Percentiles rank a stretch among this genome's conserved stretches.
Evolutionary conservation across 2,797 vertebrate genomes (phyloP).

Genomic region (Odontamblyopus rebecca): DNA sequence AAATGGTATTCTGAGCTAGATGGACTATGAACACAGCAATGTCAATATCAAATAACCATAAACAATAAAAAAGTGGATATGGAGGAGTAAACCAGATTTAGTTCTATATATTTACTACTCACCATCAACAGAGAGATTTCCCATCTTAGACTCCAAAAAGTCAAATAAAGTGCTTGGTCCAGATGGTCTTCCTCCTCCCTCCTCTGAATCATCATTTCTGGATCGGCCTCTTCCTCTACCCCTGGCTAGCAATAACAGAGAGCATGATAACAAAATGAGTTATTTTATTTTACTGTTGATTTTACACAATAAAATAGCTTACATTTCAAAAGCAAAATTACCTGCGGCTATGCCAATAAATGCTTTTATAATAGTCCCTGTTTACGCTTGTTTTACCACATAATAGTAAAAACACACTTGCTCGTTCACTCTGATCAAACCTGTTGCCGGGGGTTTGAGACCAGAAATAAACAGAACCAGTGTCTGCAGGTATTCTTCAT

Average conservation of each 20-base stretch:
- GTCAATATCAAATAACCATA: too few species aligned
- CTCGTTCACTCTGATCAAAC: slow-evolving; percentile 19
- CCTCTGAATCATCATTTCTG: slow-evolving; percentile 89
- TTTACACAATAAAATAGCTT: slow-evolving; percentile 11
- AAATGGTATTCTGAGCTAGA: too few species aligned
- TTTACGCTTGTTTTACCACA: background rate
- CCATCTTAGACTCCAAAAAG: slow-evolving; percentile 98
- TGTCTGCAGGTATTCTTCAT: slow-evolving; percentile 21
- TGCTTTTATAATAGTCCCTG: background rate
- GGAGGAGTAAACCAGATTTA: background rate
- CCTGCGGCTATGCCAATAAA: slow-evolving; percentile 13
- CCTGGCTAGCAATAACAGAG: slow-evolving; percentile 73
- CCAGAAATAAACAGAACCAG: slow-evolving; percentile 32
- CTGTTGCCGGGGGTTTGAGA: slow-evolving; percentile 28
- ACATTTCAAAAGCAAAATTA: slow-evolving; percentile 5
- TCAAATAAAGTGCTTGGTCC: slow-evolving; percentile 98
- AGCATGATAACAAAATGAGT: background rate
- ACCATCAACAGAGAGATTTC: slow-evolving; percentile 92
- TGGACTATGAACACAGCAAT: too few species aligned
- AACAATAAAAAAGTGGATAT: too few species aligned
- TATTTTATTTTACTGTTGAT: slow-evolving; percentile 1
- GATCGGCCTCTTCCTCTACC: slow-evolving; percentile 89
- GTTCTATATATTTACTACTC: slow-evolving; percentile 29
- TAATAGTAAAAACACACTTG: slow-evolving; percentile 1
- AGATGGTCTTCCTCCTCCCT: slow-evolving; percentile 89